phyloP scores from a whole-genome alignment of 2,113 vertebrate genomes.

The Brienomyrus longianalis region DNA sequence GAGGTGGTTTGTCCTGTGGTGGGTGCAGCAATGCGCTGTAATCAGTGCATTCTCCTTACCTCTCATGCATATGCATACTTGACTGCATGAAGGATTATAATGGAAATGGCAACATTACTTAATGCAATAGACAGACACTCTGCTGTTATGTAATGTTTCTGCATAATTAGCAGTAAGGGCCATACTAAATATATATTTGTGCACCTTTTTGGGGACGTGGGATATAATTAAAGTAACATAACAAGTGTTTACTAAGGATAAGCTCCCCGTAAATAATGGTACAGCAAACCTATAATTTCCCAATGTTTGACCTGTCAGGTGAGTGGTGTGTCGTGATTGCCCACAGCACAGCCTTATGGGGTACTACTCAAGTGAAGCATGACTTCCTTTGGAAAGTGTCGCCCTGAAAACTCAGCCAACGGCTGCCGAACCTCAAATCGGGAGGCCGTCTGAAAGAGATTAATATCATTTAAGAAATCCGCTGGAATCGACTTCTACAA shows the following conservation, averaged over 20 bases:
- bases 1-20: too few relatives aligned
- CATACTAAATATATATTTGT: not conserved
- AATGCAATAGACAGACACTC: not conserved
- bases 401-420: not conserved
- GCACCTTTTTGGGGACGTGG: not conserved
- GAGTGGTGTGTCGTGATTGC: conserved; percentile 9
- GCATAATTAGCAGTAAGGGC: not conserved
- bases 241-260: not conserved
- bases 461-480: not conserved
- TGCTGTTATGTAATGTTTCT: not conserved
- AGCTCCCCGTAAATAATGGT: not conserved
- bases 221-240: not conserved
- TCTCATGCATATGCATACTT: not conserved
- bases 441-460: not conserved
- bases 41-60: too few relatives aligned
- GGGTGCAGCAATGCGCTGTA: too few relatives aligned
- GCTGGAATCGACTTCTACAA: not conserved
- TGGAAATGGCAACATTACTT: not conserved
- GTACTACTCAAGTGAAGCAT: conserved; percentile 29
- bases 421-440: not conserved
- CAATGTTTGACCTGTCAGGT: conserved; percentile 9
- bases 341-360: conserved; percentile 12
- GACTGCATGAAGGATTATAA: not conserved
- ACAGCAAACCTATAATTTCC: not conserved
- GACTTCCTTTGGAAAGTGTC: conserved; percentile 22